These are phyloP conservation scores for Sinotaia quadrata DNA, from an alignment of 2,888 invertebrate species.

Conservation along the genomic window DNA sequence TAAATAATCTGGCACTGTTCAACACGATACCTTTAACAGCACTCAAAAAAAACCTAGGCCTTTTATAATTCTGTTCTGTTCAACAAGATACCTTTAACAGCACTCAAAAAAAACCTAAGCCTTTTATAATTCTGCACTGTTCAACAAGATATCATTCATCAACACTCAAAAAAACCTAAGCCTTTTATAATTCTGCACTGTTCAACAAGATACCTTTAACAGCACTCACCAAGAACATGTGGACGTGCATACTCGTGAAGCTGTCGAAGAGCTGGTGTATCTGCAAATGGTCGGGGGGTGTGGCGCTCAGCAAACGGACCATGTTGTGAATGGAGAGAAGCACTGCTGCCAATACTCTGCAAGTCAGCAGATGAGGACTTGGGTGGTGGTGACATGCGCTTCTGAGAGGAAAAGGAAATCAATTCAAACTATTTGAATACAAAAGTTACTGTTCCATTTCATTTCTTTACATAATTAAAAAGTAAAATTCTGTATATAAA, in stretches of 20 bases:
- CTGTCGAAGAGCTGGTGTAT: constrained; percentile 93
- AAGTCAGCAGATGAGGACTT: constrained; percentile 61
- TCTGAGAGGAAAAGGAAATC: no score
- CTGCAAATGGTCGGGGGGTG: constrained; percentile 78
- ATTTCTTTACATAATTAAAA: no score
- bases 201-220: no score
- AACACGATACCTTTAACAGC: no score
- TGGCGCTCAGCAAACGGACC: constrained; percentile 52
- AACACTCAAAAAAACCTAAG: not conserved
- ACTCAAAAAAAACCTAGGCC: no score
- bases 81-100: not conserved
- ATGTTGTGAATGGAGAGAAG: constrained; percentile 4
- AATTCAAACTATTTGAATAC: no score
- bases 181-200: not conserved
- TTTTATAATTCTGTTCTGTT: no score
- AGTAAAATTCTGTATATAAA: no score
- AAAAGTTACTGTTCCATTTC: no score
- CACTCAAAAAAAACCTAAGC: not conserved
- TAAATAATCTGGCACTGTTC: no score
- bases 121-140: not conserved
- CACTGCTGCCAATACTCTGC: constrained; percentile 52
- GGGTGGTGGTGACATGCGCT: constrained; percentile 51
- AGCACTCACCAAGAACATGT: constrained; percentile 76
- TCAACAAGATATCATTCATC: not conserved
- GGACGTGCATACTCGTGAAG: constrained; percentile 93